Percentiles rank a stretch among this genome's conserved stretches.
Conservation (phyloP, 2,888 invertebrate species). For the Trachelus stipa region DNA sequence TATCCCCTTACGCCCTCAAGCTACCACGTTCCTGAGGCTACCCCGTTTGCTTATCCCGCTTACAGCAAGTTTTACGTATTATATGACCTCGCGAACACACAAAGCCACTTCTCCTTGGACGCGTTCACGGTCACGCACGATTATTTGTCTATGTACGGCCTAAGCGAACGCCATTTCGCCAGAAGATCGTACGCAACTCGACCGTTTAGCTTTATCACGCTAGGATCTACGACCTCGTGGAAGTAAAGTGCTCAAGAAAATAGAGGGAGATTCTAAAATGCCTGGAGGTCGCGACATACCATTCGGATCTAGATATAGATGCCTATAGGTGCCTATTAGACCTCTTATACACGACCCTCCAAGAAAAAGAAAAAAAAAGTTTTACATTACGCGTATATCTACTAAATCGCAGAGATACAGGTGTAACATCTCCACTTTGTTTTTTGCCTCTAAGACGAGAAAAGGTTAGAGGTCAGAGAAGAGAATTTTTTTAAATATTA, state of each 20-base stretch:
- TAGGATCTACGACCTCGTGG: neutral
- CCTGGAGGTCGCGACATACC: neutral
- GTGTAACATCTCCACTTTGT: neutral
- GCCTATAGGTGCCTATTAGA: neutral
- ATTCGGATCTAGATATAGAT: neutral
- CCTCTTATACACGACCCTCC: neutral
- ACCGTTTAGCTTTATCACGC: neutral
- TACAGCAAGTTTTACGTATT: conserved; percentile 18
- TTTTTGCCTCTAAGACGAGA: neutral
- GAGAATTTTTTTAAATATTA: neutral
- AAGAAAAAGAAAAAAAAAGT: neutral
- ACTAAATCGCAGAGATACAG: neutral
- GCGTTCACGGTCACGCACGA: conserved; percentile 11
- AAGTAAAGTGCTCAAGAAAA: neutral
- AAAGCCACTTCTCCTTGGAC: conserved; percentile 28
- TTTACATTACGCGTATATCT: neutral
- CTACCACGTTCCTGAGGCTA: neutral
- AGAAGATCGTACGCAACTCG: neutral
- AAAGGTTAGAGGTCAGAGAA: neutral
- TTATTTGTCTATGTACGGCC: neutral
- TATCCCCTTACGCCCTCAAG: neutral
- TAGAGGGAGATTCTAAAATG: neutral
- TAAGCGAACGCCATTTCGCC: neutral
- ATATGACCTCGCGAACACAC: conserved; percentile 32
- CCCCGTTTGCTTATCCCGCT: neutral